These are phyloP conservation scores for Decapterus maruadsi DNA, from an alignment of 2,797 vertebrate genomes.

Conservation along the genomic window DNA sequence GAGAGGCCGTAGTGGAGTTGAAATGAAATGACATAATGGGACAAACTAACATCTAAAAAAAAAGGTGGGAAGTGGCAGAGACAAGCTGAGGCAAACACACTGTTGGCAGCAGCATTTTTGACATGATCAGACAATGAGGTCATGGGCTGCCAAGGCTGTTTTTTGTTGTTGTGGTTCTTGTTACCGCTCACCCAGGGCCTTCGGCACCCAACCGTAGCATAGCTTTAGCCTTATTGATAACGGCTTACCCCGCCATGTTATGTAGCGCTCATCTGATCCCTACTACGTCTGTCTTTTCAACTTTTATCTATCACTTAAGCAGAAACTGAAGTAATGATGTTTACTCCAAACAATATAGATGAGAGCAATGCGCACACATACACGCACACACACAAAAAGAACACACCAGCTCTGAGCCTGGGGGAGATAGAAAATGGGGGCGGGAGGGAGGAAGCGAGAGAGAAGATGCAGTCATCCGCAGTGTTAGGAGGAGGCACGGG, in stretches of 20 bases:
- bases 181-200: conserved; percentile 38
- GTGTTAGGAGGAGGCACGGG: conserved; percentile 5
- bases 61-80: conserved; percentile 46
- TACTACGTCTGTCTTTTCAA: neutral
- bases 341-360: conserved; percentile 10
- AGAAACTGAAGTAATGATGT: conserved; percentile 27
- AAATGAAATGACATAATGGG: conserved; percentile 54
- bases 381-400: conserved; percentile 23
- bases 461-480: conserved; percentile 3
- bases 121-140: conserved; percentile 74
- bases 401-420: conserved; percentile 24
- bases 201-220: conserved; percentile 11
- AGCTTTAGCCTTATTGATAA: conserved; percentile 28
- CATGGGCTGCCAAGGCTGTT: conserved; percentile 58
- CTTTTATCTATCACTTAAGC: conserved; percentile 13
- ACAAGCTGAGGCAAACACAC: conserved; percentile 35
- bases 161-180: conserved; percentile 50
- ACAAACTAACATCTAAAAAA: conserved; percentile 47
- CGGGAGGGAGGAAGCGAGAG: neutral
- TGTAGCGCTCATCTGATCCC: conserved; percentile 11
- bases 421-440: conserved; percentile 19
- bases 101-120: conserved; percentile 53
- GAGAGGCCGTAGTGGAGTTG: neutral
- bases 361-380: conserved; percentile 15
- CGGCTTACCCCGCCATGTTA: neutral